Evolutionary conservation across 2,888 invertebrate genomes (phyloP).

Genomic region (Apeira syringaria): DNA sequence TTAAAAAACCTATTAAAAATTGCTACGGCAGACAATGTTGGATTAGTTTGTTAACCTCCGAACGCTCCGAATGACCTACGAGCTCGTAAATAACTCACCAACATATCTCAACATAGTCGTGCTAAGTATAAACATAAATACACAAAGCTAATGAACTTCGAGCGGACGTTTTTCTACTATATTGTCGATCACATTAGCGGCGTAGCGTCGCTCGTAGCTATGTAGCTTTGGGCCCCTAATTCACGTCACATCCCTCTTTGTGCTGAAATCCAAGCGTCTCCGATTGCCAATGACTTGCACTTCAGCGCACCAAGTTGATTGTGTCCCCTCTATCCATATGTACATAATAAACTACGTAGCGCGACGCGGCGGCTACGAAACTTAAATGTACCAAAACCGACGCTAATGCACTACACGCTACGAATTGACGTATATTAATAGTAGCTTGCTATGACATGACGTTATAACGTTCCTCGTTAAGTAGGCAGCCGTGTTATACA

Average conservation of each 20-base stretch:
- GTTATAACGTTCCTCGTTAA: conserved; percentile 34
- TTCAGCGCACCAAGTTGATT: conserved; percentile 69
- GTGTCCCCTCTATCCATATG: conserved; percentile 41
- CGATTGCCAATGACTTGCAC: conserved; percentile 76
- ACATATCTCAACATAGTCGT: conserved; percentile 26
- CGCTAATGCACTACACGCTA: conserved; percentile 45
- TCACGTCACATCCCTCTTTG: conserved; percentile 56
- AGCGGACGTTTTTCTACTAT: conserved; percentile 49
- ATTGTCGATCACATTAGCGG: conserved; percentile 57
- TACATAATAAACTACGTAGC: conserved; percentile 38
- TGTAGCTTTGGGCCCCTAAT: conserved; percentile 46
- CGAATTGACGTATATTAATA: conserved; percentile 40
- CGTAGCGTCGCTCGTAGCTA: conserved; percentile 29
- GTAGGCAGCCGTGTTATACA: conserved; percentile 32
- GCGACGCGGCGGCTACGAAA: conserved; percentile 41
- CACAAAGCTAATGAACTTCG: conserved; percentile 47
- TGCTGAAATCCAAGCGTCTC: conserved; percentile 68
- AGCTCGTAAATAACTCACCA: conserved; percentile 30
- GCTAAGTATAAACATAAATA: conserved; percentile 34
- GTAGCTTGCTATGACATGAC: conserved; percentile 35
- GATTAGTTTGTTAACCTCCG: conserved; percentile 26
- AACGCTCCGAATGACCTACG: conserved; percentile 26
- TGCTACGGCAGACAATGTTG: conserved; percentile 5
- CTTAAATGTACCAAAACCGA: conserved; percentile 45
- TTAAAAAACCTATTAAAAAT: conserved; percentile 1